Evolutionary conservation across 2,797 vertebrate genomes (phyloP).

Genomic region (Siniperca undulata): DNA sequence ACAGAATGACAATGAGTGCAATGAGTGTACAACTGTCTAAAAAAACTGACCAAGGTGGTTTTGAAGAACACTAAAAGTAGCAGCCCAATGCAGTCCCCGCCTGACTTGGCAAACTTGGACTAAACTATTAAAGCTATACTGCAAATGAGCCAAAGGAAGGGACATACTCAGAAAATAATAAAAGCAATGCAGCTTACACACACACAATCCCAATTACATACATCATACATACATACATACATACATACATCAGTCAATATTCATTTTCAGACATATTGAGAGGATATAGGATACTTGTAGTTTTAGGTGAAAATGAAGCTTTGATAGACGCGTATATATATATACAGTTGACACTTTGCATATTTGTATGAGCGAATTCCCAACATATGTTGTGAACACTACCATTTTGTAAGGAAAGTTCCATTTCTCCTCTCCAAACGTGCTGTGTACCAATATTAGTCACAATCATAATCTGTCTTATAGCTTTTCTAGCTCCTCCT

Average conservation of each 20-base stretch:
- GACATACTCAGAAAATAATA: slow-evolving; percentile 42
- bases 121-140: slow-evolving; percentile 28
- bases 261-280: slow-evolving; percentile 58
- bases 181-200: slow-evolving; percentile 36
- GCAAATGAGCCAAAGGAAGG: slow-evolving; percentile 25
- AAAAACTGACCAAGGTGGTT: slow-evolving; percentile 46
- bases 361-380: slow-evolving; percentile 72
- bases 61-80: slow-evolving; percentile 38
- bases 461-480: slow-evolving; percentile 57
- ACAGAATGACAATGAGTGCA: slow-evolving; percentile 12
- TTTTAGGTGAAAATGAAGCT: slow-evolving; percentile 53
- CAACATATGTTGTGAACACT: slow-evolving; percentile 37
- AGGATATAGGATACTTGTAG: slow-evolving; percentile 49
- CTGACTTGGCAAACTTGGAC: slow-evolving; percentile 45
- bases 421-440: slow-evolving; percentile 15
- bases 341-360: slow-evolving; percentile 77
- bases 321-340: slow-evolving; percentile 49
- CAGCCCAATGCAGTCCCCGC: slow-evolving; percentile 10
- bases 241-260: slow-evolving; percentile 43
- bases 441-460: slow-evolving; percentile 31
- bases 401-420: slow-evolving; percentile 30
- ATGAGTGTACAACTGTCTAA: slow-evolving; percentile 31
- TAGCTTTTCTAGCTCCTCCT: slow-evolving; percentile 32
- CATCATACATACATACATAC: slow-evolving; percentile 48
- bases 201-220: slow-evolving; percentile 54